Percentiles rank a stretch among this genome's conserved stretches.
Conservation (phyloP, 2,113 vertebrate genomes). For the Gavia stellata region DNA sequence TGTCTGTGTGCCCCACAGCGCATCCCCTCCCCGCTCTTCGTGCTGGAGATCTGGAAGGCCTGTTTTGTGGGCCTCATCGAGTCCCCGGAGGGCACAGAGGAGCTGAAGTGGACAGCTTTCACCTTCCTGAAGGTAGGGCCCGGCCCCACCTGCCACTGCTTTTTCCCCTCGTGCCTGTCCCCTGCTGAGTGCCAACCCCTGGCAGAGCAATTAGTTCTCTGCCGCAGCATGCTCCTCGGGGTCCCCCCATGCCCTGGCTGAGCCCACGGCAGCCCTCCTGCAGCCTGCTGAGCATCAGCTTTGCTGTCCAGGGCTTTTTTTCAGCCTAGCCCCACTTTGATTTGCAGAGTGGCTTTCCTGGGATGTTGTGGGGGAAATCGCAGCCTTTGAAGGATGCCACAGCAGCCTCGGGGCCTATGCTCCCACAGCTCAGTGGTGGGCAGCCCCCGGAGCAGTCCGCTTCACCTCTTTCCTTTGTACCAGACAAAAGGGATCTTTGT, state of each 20-base stretch:
- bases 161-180: rapidly evolving
- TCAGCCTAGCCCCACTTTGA: not conserved
- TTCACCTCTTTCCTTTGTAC: not conserved
- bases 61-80: slow-evolving; percentile 97
- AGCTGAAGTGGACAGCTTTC: slow-evolving; percentile 98
- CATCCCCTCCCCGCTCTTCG: slow-evolving; percentile 87
- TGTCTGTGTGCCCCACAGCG: slow-evolving; percentile 66
- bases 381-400: not conserved
- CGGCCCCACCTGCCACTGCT: not conserved
- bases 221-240: rapidly evolving
- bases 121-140: slow-evolving; percentile 91
- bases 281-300: not conserved
- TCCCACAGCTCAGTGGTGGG: not conserved
- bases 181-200: not conserved
- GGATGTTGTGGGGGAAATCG: rapidly evolving
- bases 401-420: not conserved
- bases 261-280: not conserved
- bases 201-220: not conserved
- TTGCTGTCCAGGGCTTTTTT: not conserved
- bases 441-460: not conserved
- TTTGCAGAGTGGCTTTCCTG: not conserved
- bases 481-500: not conserved
- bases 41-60: slow-evolving; percentile 98
- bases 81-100: slow-evolving; percentile 94
- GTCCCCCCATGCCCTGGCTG: not conserved